Percentiles rank a stretch among this genome's conserved stretches.
Conservation (phyloP, 2,888 invertebrate genomes). For the Dilophus febrilis region DNA sequence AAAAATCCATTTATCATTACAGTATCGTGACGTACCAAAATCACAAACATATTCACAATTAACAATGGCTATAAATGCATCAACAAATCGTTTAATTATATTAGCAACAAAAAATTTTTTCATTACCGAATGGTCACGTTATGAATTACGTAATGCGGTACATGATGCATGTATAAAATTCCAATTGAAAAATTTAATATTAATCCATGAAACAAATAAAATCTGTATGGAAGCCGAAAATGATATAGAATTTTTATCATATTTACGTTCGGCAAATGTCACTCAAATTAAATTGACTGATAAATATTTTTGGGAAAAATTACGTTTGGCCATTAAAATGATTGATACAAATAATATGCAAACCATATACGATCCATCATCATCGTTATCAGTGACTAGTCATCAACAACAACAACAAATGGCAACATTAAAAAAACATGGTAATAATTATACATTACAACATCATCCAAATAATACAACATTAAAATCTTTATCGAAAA, state of each 20-base stretch:
- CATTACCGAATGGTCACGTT: conserved; percentile 85
- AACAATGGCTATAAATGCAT: conserved; percentile 73
- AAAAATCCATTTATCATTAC: conserved; percentile 61
- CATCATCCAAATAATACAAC: conserved; percentile 1
- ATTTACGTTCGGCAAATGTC: conserved; percentile 66
- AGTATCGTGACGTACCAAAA: conserved; percentile 69
- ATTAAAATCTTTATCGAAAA: conserved; percentile 24
- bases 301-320: conserved; percentile 83
- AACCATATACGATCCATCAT: too few species aligned
- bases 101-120: conserved; percentile 80
- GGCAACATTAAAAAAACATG: conserved; percentile 20
- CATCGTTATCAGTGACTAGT: conserved; percentile 63
- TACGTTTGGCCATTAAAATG: conserved; percentile 77
- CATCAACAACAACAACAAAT: conserved; percentile 34
- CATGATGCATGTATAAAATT: conserved; percentile 76
- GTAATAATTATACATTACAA: not conserved
- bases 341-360: too few species aligned
- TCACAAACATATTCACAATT: conserved; percentile 44
- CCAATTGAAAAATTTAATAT: conserved; percentile 72
- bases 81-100: conserved; percentile 71
- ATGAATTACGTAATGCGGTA: conserved; percentile 76
- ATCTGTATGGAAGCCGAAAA: conserved; percentile 68
- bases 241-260: conserved; percentile 76
- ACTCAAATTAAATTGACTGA: conserved; percentile 68
- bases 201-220: conserved; percentile 55